Conservation (phyloP, 2,888 invertebrate species). For the Resseliella maxima region DNA sequence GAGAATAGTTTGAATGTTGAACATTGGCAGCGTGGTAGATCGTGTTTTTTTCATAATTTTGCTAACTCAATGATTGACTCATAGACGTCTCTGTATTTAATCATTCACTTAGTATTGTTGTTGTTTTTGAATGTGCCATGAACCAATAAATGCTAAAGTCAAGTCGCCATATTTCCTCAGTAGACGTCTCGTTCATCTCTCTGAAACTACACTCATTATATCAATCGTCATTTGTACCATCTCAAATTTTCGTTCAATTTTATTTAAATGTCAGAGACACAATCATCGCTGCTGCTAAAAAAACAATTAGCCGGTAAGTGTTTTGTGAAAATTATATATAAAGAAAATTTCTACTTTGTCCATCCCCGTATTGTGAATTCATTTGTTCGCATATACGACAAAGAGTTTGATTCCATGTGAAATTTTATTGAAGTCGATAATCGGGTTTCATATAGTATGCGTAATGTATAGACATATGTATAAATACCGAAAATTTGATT, state of each 20-base stretch:
- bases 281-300: constrained; percentile 93
- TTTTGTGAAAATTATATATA: neutral
- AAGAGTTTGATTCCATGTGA: constrained; percentile 22
- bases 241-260: constrained; percentile 61
- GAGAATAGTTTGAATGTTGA: neutral
- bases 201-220: neutral
- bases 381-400: neutral
- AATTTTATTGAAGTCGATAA: constrained; percentile 21
- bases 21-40: neutral
- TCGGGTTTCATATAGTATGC: neutral
- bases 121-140: neutral
- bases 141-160: constrained; percentile 43
- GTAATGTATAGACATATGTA: neutral
- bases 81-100: neutral
- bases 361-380: neutral
- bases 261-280: constrained; percentile 94
- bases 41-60: neutral
- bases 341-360: no score
- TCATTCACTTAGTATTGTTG: neutral
- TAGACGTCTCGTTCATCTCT: constrained; percentile 54
- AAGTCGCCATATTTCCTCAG: constrained; percentile 54
- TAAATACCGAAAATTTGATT: neutral
- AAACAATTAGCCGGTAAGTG: constrained; percentile 94
- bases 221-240: constrained; percentile 9
- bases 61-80: neutral